Base-by-base conservation (phyloP, 2,113 vertebrate species). In the Raphicerus campestris region DNA sequence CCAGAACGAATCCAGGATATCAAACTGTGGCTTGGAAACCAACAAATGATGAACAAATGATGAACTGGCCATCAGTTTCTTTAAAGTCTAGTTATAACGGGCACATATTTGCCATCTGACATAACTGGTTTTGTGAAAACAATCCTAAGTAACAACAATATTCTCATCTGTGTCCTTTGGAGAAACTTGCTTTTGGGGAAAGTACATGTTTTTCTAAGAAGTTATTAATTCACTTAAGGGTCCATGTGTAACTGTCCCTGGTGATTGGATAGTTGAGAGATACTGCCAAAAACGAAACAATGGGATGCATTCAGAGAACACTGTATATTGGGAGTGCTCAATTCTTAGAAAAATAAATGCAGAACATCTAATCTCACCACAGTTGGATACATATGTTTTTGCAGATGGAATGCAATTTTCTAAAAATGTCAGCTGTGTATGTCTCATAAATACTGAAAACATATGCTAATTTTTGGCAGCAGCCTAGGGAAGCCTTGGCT, bases 341-440 rank as follows among this genome's bases (percentile, higher is more conserved):
- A 45, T 89, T 97, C 94, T 96, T 96, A 96, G 97, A 94, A 96
- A 96, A 97, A 97, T 93, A 98, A 96, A 92, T 88, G 63, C 7
- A 17, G 89, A 87, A 97, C 94, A 96, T 97, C 94, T 97, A 96
- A 98, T 97, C 95, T 94, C 95, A 96, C 92, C 56, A 87, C 92
- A 97, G 97, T 97, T 97, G 83, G 87, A 96, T 91, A 83, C 96
- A 93, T 97, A 96, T 98, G 96, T 95, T 98, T 98, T 96, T 96
- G 53, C 90, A 92, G 97, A 96, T 96, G 85, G 56, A 63, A 87
- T 92, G 75, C 49, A 89, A 91, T 92, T 98, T 96, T 92, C 80
- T 61, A 96, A 97, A 96, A 96, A 91, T 96, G 83, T 96, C 92
- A 97, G 70, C 89, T 96, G 92, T 94, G 58, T 93, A 10, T 91